Evolutionary conservation across 2,888 invertebrate genomes (phyloP).

Genomic region (Cantharis rufa): DNA sequence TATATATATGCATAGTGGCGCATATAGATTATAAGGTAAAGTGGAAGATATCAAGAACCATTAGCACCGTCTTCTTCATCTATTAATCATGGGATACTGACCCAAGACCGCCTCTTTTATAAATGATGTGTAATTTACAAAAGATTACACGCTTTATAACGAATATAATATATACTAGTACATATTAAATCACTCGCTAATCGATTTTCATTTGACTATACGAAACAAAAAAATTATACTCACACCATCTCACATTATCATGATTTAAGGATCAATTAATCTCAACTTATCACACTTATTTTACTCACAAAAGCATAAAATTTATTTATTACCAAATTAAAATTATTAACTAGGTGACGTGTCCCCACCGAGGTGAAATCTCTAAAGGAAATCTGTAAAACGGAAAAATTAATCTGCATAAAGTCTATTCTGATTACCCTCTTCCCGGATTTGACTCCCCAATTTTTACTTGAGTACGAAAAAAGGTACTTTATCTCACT

Average conservation of each 20-base stretch:
- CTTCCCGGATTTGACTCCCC: no score
- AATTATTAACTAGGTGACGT: neutral
- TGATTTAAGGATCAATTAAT: neutral
- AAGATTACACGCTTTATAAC: conserved; percentile 54
- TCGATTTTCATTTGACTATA: conserved; percentile 36
- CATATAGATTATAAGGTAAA: conserved; percentile 34
- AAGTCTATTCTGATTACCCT: no score
- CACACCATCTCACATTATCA: neutral
- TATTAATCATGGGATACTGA: conserved; percentile 52
- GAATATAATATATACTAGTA: conserved; percentile 44
- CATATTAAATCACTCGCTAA: conserved; percentile 53
- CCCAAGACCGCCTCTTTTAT: conserved; percentile 48
- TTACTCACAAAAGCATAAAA: neutral
- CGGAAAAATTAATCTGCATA: no score
- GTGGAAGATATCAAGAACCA: conserved; percentile 52
- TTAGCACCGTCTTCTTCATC: conserved; percentile 51
- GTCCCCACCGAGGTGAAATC: neutral
- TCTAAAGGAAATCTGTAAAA: no score
- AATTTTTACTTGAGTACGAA: no score
- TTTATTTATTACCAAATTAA: neutral
- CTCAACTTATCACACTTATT: neutral
- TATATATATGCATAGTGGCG: conserved; percentile 13
- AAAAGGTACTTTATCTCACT: no score
- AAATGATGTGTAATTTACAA: conserved; percentile 55
- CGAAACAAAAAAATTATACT: neutral